phyloP scores from a whole-genome alignment of 2,797 vertebrate species.

The Balearica regulorum region DNA sequence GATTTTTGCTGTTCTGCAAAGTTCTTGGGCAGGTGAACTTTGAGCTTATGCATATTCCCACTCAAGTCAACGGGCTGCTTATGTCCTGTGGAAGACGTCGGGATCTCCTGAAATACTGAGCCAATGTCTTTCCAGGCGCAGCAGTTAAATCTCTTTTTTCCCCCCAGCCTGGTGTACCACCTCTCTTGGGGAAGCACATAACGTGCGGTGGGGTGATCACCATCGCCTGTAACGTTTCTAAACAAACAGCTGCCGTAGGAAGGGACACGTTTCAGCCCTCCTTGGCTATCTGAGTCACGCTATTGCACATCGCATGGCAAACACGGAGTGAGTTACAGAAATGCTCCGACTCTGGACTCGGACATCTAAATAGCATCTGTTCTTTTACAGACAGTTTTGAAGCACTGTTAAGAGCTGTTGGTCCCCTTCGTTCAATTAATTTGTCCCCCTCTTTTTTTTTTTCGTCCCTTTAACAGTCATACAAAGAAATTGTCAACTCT shows the following conservation, averaged over 20 bases:
- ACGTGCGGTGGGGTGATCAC: constrained; percentile 11
- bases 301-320: constrained; percentile 39
- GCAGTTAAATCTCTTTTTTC: constrained; percentile 48
- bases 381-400: neutral
- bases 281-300: constrained; percentile 33
- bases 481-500: constrained; percentile 86
- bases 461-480: constrained; percentile 76
- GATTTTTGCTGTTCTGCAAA: neutral
- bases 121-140: constrained; percentile 40
- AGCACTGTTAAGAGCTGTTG: constrained; percentile 9
- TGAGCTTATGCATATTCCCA: constrained; percentile 18
- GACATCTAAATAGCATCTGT: constrained; percentile 23
- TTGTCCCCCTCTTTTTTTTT: neutral
- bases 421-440: neutral
- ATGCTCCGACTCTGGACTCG: neutral
- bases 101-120: constrained; percentile 51
- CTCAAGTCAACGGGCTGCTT: neutral
- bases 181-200: constrained; percentile 42
- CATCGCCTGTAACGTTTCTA: constrained; percentile 26
- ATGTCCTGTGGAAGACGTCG: neutral
- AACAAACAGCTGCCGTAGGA: constrained; percentile 54
- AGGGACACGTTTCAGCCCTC: constrained; percentile 42
- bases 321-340: constrained; percentile 9
- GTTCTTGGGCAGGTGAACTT: neutral
- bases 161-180: neutral